phyloP scores from a whole-genome alignment of 2,888 invertebrate genomes.

The Agonum fuliginosum region DNA sequence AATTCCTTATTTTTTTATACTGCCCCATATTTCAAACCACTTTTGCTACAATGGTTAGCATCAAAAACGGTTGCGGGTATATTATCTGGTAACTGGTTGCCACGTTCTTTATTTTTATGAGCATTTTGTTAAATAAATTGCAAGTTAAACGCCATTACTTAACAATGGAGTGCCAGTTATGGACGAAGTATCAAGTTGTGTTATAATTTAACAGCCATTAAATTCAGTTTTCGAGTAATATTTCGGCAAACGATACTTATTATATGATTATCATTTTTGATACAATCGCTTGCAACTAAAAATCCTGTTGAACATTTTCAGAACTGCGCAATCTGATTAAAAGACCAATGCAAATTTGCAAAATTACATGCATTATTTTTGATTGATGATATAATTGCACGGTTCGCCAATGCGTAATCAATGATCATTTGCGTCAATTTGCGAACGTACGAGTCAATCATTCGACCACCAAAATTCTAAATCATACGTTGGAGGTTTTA shows the following conservation, averaged over 20 bases:
- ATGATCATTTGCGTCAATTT: conserved; percentile 52
- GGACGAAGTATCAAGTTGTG: neutral
- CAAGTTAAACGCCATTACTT: too few relatives aligned
- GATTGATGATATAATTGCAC: conserved; percentile 50
- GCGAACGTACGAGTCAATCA: conserved; percentile 16
- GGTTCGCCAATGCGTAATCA: conserved; percentile 27
- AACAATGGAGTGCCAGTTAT: neutral
- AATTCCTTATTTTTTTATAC: too few relatives aligned
- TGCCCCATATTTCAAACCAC: too few relatives aligned
- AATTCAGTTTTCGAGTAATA: conserved; percentile 10
- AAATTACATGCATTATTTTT: conserved; percentile 41
- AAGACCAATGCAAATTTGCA: conserved; percentile 35
- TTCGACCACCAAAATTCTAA: conserved; percentile 42
- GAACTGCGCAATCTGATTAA: conserved; percentile 1
- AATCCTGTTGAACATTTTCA: neutral
- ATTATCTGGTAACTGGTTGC: too few relatives aligned
- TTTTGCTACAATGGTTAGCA: too few relatives aligned
- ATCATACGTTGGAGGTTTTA: conserved; percentile 26
- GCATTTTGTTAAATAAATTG: too few relatives aligned
- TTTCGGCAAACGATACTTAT: neutral
- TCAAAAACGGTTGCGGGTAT: too few relatives aligned
- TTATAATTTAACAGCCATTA: neutral
- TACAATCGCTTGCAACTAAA: conserved; percentile 6
- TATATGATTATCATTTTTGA: conserved; percentile 1
- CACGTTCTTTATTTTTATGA: too few relatives aligned